Base-by-base conservation (phyloP, 2,113 vertebrate species). In the Ondatra zibethicus region DNA sequence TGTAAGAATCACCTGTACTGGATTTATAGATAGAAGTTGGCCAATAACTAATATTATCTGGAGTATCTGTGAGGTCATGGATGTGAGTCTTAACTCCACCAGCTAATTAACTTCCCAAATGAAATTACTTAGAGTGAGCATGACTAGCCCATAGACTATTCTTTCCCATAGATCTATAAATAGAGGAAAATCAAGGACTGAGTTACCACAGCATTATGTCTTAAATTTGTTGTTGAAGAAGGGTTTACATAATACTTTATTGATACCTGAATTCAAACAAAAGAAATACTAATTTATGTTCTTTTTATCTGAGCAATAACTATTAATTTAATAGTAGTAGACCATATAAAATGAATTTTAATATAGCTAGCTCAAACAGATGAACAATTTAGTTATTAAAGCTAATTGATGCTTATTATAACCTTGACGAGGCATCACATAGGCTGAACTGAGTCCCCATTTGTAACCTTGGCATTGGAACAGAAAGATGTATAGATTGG, bases 301-400 rank as follows among this genome's bases (percentile, higher is more conserved):
- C 14, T 25, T 75, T 17, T 78, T 80, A 66, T 86, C 2, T 89
- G 29, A 82, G 17, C 13, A 75, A n/a, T 45, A 2, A 65, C 8
- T 55, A 4, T 76, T 80, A 82, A 92, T 84, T 87, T 77, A 73
- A 36, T 91, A 75, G 9, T 52, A 76, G 0, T 89, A 52, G 3
- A 50, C 11, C 73, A 29, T 91, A 88, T 25, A 61, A 94, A 85
- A 55, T 61, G 61, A 89, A 88, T 25, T 96, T 92, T 93, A 33
- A 55, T 72, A 47, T 1, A 55, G 11, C 2, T 76, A 63, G 19
- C 45, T 50, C 50, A 70, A 73, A 55, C 23, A 52, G 21, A 77
- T 80, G 6, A 63, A 75, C 65, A 87, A 78, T 78, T 33, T 16
- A 31, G 12, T 47, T 13, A 68, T 92, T 85, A n/a, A 66, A 76